Evolutionary conservation across 2,888 invertebrate species (phyloP).

Genomic region (Bruchidius siliquastri): DNA sequence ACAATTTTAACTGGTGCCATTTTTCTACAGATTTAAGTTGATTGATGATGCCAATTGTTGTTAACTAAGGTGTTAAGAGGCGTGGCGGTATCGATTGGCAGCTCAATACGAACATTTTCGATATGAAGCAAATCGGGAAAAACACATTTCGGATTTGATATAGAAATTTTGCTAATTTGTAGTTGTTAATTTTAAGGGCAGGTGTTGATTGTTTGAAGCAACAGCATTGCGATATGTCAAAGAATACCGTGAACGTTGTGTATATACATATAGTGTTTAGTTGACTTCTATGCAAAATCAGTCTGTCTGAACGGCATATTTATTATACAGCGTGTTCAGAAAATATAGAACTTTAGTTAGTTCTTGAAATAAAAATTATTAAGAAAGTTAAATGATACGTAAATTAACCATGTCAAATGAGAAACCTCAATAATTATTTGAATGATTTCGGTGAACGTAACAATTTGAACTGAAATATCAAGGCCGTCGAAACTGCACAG

Average conservation of each 20-base stretch:
- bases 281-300: background rate
- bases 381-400: too few species aligned
- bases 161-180: conserved; percentile 37
- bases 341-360: too few species aligned
- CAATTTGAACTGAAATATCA: too few species aligned
- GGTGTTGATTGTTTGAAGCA: conserved; percentile 25
- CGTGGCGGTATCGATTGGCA: conserved; percentile 30
- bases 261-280: conserved; percentile 9
- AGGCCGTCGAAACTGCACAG: too few species aligned
- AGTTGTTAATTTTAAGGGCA: conserved; percentile 38
- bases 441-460: too few species aligned
- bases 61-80: conserved; percentile 19
- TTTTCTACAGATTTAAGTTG: conserved; percentile 21
- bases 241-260: conserved; percentile 29
- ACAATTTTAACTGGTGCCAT: conserved; percentile 31
- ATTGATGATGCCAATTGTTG: conserved; percentile 31
- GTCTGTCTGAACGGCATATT: too few species aligned
- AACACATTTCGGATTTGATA: conserved; percentile 18
- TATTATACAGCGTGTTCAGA: too few species aligned
- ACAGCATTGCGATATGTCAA: conserved; percentile 22
- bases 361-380: too few species aligned
- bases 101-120: conserved; percentile 22
- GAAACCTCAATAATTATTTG: too few species aligned
- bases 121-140: conserved; percentile 5
- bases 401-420: too few species aligned